Conservation (phyloP, 2,797 vertebrate species). For the Lagocephalus sceleratus region DNA sequence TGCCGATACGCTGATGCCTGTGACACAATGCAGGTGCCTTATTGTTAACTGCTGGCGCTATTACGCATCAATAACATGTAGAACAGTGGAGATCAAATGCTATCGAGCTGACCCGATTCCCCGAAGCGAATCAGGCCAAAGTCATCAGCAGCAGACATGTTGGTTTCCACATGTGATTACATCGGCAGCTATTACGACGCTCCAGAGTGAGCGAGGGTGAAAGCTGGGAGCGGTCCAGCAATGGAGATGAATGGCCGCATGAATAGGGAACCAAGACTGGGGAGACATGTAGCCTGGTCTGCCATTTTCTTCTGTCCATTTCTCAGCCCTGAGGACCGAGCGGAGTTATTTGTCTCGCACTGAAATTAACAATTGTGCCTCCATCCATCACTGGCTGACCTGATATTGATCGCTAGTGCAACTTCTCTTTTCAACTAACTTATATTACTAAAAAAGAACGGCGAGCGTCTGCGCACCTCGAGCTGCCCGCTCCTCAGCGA, state of each 20-base stretch:
- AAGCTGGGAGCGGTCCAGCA: conserved; percentile 43
- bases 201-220: conserved; percentile 53
- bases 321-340: conserved; percentile 46
- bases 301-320: conserved; percentile 54
- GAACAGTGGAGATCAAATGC: conserved; percentile 16
- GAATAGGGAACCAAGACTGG: conserved; percentile 56
- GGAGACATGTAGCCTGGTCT: conserved; percentile 40
- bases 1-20: conserved; percentile 16
- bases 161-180: conserved; percentile 53
- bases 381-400: conserved; percentile 81
- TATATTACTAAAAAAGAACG: conserved; percentile 74
- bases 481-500: conserved; percentile 31
- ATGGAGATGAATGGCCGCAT: conserved; percentile 66
- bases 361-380: conserved; percentile 78
- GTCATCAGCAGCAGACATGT: conserved; percentile 18
- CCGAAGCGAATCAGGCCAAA: conserved; percentile 26
- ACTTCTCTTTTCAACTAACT: conserved; percentile 79
- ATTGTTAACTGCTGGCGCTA: conserved; percentile 26
- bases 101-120: conserved; percentile 44
- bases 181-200: conserved; percentile 51
- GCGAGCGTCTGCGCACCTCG: conserved; percentile 58
- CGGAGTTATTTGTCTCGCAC: conserved; percentile 74
- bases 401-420: conserved; percentile 72
- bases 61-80: conserved; percentile 29
- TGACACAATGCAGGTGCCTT: conserved; percentile 19